These are phyloP conservation scores for Parapristionchus giblindavisi DNA, from an alignment of 2,888 invertebrate genomes.

Conservation along the genomic window DNA sequence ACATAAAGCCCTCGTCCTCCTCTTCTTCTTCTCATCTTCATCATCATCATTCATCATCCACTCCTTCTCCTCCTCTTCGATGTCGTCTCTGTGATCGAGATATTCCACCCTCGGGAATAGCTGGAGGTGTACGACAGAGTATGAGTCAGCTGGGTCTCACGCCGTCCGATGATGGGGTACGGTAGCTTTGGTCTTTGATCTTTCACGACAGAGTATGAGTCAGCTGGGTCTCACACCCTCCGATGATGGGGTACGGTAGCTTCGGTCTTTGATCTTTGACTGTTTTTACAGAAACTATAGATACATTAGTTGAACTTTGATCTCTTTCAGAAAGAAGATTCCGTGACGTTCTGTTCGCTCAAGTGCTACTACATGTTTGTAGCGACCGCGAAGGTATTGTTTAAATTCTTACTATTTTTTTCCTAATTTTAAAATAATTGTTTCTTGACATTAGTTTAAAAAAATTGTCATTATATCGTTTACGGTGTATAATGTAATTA, in stretches of 20 bases:
- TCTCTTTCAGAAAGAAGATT: constrained; percentile 68
- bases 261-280: too few relatives aligned
- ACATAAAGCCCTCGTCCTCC: neutral
- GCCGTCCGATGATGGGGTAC: constrained; percentile 46
- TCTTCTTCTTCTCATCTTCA: too few relatives aligned
- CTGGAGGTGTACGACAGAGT: constrained; percentile 38
- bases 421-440: too few relatives aligned
- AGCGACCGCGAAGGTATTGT: constrained; percentile 74
- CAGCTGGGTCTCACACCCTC: constrained; percentile 55
- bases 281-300: too few relatives aligned
- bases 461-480: too few relatives aligned
- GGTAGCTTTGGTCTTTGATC: neutral
- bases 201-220: constrained; percentile 47
- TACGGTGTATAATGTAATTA: neutral
- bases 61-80: neutral
- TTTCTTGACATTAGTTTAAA: too few relatives aligned
- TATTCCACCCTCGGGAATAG: neutral
- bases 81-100: constrained; percentile 20
- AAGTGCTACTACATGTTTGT: constrained; percentile 88
- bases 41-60: too few relatives aligned
- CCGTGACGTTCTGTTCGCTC: constrained; percentile 82
- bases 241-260: constrained; percentile 42
- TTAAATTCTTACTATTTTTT: too few relatives aligned
- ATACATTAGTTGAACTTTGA: too few relatives aligned
- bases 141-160: constrained; percentile 55